Conservation (phyloP, 2,113 vertebrate species). For the Panthera uncia region DNA sequence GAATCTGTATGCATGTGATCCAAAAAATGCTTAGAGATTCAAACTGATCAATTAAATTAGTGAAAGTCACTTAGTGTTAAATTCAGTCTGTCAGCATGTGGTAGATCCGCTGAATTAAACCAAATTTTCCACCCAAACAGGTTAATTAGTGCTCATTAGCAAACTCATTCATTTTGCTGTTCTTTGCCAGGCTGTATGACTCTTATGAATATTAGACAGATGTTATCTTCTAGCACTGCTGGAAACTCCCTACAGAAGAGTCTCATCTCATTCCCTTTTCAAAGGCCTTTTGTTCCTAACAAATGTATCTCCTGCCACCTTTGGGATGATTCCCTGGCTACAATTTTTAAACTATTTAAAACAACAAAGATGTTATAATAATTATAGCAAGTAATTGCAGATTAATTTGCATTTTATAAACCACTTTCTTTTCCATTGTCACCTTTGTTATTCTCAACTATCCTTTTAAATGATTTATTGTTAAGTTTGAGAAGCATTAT, state of each 20-base stretch:
- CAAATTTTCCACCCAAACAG: conserved; percentile 73
- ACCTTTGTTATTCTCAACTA: neutral
- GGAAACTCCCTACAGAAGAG: neutral
- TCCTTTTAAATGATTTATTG: neutral
- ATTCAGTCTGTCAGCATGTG: conserved; percentile 63
- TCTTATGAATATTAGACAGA: conserved; percentile 57
- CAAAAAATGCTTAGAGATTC: conserved; percentile 34
- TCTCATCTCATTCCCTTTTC: neutral
- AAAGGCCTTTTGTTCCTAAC: neutral
- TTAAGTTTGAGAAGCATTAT: neutral
- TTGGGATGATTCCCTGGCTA: neutral
- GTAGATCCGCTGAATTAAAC: conserved; percentile 66
- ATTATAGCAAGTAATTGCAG: neutral
- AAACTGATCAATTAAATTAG: conserved; percentile 47
- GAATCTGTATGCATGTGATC: neutral
- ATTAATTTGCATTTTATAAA: neutral
- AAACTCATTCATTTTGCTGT: conserved; percentile 67
- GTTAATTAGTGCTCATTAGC: conserved; percentile 76
- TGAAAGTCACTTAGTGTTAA: conserved; percentile 43
- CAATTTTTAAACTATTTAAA: neutral
- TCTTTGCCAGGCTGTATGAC: conserved; percentile 51
- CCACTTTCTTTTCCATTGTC: neutral
- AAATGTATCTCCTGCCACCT: neutral
- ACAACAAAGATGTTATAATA: neutral
- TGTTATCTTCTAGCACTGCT: conserved; percentile 37